Evolutionary conservation across 2,113 vertebrate genomes (phyloP).

Genomic region (Hemiscyllium ocellatum): DNA sequence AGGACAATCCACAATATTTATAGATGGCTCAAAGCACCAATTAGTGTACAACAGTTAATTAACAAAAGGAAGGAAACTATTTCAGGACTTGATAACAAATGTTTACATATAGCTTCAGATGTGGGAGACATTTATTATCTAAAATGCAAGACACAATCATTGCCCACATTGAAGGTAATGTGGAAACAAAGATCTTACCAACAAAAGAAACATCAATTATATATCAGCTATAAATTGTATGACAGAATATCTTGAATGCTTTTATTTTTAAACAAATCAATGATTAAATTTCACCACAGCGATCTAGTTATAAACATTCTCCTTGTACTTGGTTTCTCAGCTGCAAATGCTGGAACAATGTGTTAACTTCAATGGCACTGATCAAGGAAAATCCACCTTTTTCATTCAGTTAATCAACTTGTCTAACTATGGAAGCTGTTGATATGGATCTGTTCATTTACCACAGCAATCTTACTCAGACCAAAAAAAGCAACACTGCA

Average conservation of each 20-base stretch:
- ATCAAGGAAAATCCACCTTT: neutral
- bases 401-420: neutral
- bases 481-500: neutral
- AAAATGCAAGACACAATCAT: neutral
- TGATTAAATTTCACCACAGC: too few species aligned
- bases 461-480: neutral
- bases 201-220: neutral
- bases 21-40: slow-evolving; percentile 19
- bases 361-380: neutral
- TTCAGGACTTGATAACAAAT: neutral
- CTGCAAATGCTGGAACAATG: neutral
- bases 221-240: too few species aligned
- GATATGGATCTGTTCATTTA: neutral
- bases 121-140: neutral
- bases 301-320: neutral
- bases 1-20: neutral
- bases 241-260: neutral
- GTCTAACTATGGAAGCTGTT: neutral
- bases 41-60: neutral
- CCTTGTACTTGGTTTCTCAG: neutral
- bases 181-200: neutral
- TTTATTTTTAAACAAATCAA: neutral
- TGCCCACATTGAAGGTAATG: neutral
- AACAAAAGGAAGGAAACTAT: neutral
- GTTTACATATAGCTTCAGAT: neutral